Base-by-base conservation (phyloP, 2,113 vertebrate genomes). In the Centrocercus urophasianus region DNA sequence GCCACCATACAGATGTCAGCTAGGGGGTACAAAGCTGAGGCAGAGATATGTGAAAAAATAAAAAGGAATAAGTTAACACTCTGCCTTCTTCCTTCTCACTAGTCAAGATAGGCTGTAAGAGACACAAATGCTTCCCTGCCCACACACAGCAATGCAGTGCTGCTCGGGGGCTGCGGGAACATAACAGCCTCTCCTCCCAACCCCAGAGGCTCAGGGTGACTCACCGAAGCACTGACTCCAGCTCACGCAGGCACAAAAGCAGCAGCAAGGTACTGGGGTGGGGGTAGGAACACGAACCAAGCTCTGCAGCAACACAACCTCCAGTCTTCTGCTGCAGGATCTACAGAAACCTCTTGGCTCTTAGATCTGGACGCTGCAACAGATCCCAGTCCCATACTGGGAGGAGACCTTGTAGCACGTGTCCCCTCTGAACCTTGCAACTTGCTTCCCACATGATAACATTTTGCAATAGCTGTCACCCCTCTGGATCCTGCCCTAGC, bases 261-360 rank as follows among this genome's bases (percentile, higher is more conserved):
- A 86, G 70, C 36, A 47, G 63, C 3, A 50, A 32, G 25, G 43
- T 36, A 45, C 7, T 12, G 47, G 56, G 9, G 2, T 43, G 13
- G 52, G 47, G 13, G 13, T 18, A n/a, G 10, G 21, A 36, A 12
- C 11, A 42, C 0, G 0, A 82, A 47, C 7, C 0, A 0, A 71
- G 32, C 0, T 36, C 27, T 13, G 36, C 56, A 43, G 32, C 59
- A 72, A n/a, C 42, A 50, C 24, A 16, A 56, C 16, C 11, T 34
- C 24, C 36, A 32, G 16, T 3, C 25, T 69, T 40, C 76, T 42
- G 38, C 19, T 11, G 5, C 0, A 16, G 25, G 21, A 65, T 14
- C 25, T 6, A 8, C 34, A 57, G 47, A 75, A 38, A 60, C 6
- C 17, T 40, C 8, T 9, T 10, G 34, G 32, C 42, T 80, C 32